phyloP scores from a whole-genome alignment of 2,113 vertebrate genomes.

The Lipophrys pholis region DNA sequence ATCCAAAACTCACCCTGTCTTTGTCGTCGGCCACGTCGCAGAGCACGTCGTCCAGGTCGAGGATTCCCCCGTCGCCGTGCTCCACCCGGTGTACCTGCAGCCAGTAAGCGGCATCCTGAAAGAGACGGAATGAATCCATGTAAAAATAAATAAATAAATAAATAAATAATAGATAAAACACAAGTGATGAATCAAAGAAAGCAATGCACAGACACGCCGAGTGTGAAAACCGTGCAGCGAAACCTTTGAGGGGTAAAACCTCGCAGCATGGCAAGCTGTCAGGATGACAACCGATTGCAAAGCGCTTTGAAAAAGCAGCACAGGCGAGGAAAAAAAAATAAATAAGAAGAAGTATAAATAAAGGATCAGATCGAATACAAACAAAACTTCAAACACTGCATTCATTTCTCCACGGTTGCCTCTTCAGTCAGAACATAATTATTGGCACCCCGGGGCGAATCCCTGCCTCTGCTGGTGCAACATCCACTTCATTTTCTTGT shows the following conservation, averaged over 20 bases:
- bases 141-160: too few relatives aligned
- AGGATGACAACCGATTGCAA: not conserved
- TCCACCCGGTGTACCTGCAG: constrained; percentile 94
- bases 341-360: not conserved
- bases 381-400: rapidly evolving
- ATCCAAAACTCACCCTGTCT: constrained; percentile 90
- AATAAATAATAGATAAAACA: too few relatives aligned
- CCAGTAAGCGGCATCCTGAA: constrained; percentile 93
- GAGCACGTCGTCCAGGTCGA: constrained; percentile 93
- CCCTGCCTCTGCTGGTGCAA: not conserved
- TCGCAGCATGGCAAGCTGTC: not conserved
- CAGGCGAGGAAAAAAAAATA: too few relatives aligned
- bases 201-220: too few relatives aligned
- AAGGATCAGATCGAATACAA: not conserved
- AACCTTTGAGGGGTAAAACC: not conserved
- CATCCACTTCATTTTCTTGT: not conserved
- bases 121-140: not conserved
- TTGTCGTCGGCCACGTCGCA: constrained; percentile 97
- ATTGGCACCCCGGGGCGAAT: not conserved
- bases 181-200: too few relatives aligned
- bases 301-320: not conserved
- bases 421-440: not conserved
- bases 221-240: not conserved
- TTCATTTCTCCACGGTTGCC: not conserved
- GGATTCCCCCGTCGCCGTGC: constrained; percentile 94